A percentile compares a stretch with the other conserved stretches of the same genome.
Conservation (phyloP, 1,140 invertebrate species). For the Drosophila tristis region DNA sequence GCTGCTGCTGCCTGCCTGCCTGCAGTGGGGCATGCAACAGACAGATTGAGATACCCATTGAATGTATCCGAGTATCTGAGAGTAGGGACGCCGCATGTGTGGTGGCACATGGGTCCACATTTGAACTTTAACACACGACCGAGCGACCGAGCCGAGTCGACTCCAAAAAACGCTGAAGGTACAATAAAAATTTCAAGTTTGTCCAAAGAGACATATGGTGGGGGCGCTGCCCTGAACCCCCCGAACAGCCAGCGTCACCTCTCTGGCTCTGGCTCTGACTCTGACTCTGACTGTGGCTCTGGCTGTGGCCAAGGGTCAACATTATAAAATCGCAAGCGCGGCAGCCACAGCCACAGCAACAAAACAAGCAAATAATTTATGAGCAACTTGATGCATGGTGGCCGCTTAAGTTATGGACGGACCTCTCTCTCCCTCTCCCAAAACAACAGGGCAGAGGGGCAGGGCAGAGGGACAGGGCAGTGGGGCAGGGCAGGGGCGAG, state of each 20-base stretch:
- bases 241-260: no score
- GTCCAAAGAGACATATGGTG: conserved; percentile 55
- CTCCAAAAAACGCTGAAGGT: conserved; percentile 13
- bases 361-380: conserved; percentile 79
- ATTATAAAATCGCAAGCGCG: conserved; percentile 75
- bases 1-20: no score
- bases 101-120: conserved; percentile 58
- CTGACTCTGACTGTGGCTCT: no score
- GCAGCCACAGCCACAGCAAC: conserved; percentile 17
- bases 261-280: conserved; percentile 62
- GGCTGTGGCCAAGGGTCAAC: conserved; percentile 54
- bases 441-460: no score
- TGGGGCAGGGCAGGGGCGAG: background rate
- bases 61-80: conserved; percentile 14
- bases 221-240: conserved; percentile 33
- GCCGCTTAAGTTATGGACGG: conserved; percentile 72
- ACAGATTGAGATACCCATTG: conserved; percentile 74
- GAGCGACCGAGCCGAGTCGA: background rate
- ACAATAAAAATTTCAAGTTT: conserved; percentile 80
- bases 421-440: background rate
- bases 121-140: conserved; percentile 80
- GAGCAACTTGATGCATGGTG: conserved; percentile 77
- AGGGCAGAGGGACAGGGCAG: background rate
- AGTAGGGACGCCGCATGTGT: conserved; percentile 55
- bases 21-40: conserved; percentile 8